Evolutionary conservation across 1,140 invertebrate genomes (phyloP), one percentile per base, ranked within the genome.

Genomic region (Drosophila funebris): DNA sequence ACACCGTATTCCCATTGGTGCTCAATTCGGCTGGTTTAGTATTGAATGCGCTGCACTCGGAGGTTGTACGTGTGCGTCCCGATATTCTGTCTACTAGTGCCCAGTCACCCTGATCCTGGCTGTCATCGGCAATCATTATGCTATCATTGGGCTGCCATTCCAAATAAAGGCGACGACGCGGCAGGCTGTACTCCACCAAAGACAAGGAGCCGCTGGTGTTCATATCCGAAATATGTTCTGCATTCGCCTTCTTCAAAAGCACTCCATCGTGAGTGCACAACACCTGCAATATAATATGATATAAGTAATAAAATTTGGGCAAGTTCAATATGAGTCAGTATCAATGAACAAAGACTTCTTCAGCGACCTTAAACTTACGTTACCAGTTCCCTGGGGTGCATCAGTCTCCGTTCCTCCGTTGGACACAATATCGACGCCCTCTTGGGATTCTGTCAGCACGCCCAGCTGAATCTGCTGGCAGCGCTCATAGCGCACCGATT

Each of bases 121-220:
- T 94, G 76, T 96, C 95, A 5, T 94, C 94, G 72, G 96, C 95
- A 27, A 95, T 94, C 41, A 96, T 94, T 37, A 95, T 94, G 50
- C 95, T 93, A 84, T 95, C 96, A 68, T 94, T 94, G 3, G 95
- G 95, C 87, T 95, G 95, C 96, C 96, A 97, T 92, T 97, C 96
- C 33, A 97, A 94, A 41, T 93, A 95, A 73, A 93, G 92, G 13
- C 91, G 92, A 18, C 88, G 87, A 16, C 84, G 85, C 0, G 92
- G 75, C 16, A 71, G 27, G 3, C 14, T 75, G 79, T 94, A 93
- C 75, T 93, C 92, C 2, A 93, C 93, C 52, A 95, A 92, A 56
- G 93, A 94, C 4, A 95, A 88, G 62, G 94, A 93, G 2, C 94
- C 94, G 54, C 93, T 93, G 5, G 93, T 92, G 78, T 94, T 94